phyloP scores from a whole-genome alignment of 2,113 vertebrate genomes.

The Montifringilla adamsi region DNA sequence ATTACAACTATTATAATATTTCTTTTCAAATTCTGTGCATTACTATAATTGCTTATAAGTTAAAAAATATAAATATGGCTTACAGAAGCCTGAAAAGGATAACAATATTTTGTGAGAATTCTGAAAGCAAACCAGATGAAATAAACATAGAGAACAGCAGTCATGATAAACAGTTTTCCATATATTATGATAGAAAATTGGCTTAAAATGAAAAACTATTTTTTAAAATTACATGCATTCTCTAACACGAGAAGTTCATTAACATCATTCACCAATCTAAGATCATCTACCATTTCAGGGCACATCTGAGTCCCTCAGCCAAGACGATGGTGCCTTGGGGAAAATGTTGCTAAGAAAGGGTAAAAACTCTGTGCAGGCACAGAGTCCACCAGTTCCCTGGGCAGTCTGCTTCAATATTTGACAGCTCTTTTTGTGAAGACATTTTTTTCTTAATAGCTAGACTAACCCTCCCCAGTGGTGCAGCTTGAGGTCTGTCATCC shows the following conservation, averaged over 20 bases:
- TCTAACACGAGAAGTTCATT: background rate
- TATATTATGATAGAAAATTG: background rate
- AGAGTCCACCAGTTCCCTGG: background rate
- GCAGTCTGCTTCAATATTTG: background rate
- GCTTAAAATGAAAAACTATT: background rate
- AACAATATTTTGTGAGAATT: background rate
- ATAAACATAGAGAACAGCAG: background rate
- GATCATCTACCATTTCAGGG: background rate
- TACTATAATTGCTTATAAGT: background rate
- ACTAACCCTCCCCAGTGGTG: background rate
- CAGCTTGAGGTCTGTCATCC: background rate
- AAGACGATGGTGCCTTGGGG: background rate
- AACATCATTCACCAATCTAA: background rate
- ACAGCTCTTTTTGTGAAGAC: background rate
- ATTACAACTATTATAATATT: background rate
- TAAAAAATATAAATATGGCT: background rate
- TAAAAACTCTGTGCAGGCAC: background rate
- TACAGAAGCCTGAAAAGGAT: background rate
- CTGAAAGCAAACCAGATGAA: background rate
- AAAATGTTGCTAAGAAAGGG: background rate
- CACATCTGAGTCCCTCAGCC: background rate
- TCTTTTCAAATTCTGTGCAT: background rate
- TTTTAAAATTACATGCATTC: background rate
- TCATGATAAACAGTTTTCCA: background rate
- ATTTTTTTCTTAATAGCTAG: background rate